These are phyloP conservation scores for Candoia aspera DNA, from an alignment of 2,113 vertebrate genomes.

Conservation along the genomic window DNA sequence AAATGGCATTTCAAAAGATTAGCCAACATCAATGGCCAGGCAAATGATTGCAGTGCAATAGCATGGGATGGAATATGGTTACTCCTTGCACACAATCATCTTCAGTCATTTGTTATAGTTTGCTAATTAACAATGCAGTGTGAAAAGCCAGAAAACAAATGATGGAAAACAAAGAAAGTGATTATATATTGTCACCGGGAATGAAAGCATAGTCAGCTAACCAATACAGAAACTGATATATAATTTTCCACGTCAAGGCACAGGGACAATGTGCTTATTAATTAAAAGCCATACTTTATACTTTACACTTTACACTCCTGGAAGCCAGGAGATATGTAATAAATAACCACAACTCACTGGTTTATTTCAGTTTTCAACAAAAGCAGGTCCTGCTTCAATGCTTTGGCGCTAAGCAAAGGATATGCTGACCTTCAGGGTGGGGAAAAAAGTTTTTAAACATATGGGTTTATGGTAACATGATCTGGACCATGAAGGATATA, in stretches of 20 bases:
- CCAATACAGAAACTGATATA: slow-evolving; percentile 51
- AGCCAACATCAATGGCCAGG: slow-evolving; percentile 50
- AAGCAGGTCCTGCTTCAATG: slow-evolving; percentile 58
- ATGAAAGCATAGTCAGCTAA: slow-evolving; percentile 58
- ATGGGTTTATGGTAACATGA: slow-evolving; percentile 31
- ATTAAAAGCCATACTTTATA: slow-evolving; percentile 63
- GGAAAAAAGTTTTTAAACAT: slow-evolving; percentile 41
- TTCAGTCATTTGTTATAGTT: slow-evolving; percentile 39
- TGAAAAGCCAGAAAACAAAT: slow-evolving; percentile 40
- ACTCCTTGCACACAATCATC: slow-evolving; percentile 15
- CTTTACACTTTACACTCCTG: slow-evolving; percentile 45
- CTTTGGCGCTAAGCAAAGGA: slow-evolving; percentile 58
- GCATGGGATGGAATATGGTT: slow-evolving; percentile 15
- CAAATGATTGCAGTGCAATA: slow-evolving; percentile 39
- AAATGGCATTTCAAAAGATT: slow-evolving; percentile 60
- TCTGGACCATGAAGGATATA: slow-evolving; percentile 24
- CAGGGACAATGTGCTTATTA: slow-evolving; percentile 63
- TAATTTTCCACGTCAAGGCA: slow-evolving; percentile 71
- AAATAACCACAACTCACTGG: slow-evolving; percentile 53
- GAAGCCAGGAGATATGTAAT: slow-evolving; percentile 53
- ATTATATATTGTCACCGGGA: slow-evolving; percentile 44
- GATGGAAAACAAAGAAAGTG: slow-evolving; percentile 20
- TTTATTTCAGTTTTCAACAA: slow-evolving; percentile 57
- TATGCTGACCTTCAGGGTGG: slow-evolving; percentile 51
- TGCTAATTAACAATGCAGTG: slow-evolving; percentile 29